Base-by-base conservation (phyloP, 1,140 invertebrate genomes). In the Cydia strobilella region DNA sequence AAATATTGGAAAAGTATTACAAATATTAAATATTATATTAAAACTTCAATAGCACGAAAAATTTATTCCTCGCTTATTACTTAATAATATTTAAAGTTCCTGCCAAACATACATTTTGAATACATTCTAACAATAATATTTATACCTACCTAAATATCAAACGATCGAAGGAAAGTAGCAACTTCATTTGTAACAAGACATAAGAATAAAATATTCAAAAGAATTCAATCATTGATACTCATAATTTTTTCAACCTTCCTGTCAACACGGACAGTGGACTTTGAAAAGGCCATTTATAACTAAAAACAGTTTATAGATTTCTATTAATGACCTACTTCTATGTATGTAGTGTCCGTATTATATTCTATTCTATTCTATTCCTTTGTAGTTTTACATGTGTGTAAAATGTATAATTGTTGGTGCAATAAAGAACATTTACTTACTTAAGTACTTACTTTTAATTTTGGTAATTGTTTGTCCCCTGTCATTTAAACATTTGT, bases 191-290 rank as follows among this genome's bases (percentile, higher is more conserved):
- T 23, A 23, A 20, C 23, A 45, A 0, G 48, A 18, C 4, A 59
- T 18, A 20, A 23, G 5, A 59, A 59, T 59, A 23, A 9, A 59
- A 59, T 59, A 59, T 59, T 59, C 54, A 59, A 9, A 59, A 23
- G 54, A 20, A 23, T 59, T 23, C 20, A 59, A 59, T 45, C 42
- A n/a, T 51, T 15, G 15, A n/a, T 51, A 51, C 45, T 20, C n/a
- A 23, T 59, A 59, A 59, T 59, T 54, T 7, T n/a, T 59, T 59
- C 20, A 59, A 23, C 54, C 54, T 59, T 59, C 54, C 54, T 59
- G 20, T 59, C 54, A 59, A 59, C 9, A 59, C 54, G 9, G 10
- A 59, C 54, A 59, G 20, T 23, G 20, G 51, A 54, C 20, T 54
- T 18, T 59, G 54, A 59, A 59, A 59, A 59, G 54, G 54, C 18